Evolutionary conservation across 23 tunicate species (phyloP).

Genomic region (Styela clava): DNA sequence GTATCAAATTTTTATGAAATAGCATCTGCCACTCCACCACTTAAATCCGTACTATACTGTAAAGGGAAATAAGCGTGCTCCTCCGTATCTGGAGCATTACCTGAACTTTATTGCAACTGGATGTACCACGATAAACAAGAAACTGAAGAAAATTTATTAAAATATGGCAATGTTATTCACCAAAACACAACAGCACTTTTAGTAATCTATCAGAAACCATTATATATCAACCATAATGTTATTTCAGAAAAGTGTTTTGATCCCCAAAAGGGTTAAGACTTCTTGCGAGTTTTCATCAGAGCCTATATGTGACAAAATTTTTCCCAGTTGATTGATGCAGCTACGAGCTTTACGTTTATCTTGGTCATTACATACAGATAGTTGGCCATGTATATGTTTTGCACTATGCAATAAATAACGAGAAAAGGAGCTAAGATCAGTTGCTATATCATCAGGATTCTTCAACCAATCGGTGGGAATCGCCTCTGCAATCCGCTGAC

Average conservation of each 20-base stretch:
- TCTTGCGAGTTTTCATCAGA: constrained; percentile 7
- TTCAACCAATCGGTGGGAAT: constrained; percentile 68
- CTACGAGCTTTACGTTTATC: constrained; percentile 9
- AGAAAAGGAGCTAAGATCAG: constrained; percentile 39
- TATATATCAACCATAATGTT: too few relatives aligned
- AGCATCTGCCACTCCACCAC: too few relatives aligned
- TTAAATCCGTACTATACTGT: too few relatives aligned
- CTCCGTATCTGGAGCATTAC: too few relatives aligned
- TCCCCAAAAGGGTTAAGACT: background rate
- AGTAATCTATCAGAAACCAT: too few relatives aligned
- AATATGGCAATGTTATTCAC: too few relatives aligned
- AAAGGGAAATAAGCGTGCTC: too few relatives aligned
- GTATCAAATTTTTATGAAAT: too few relatives aligned
- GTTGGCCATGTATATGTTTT: background rate
- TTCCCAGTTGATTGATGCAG: constrained; percentile 12
- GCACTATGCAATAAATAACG: constrained; percentile 64
- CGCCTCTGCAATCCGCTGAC: constrained; percentile 36
- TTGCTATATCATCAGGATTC: constrained; percentile 19
- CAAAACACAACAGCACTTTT: too few relatives aligned
- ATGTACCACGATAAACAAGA: too few relatives aligned
- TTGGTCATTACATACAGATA: background rate
- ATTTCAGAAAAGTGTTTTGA: background rate
- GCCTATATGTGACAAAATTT: constrained; percentile 5
- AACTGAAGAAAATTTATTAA: too few relatives aligned
- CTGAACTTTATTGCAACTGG: too few relatives aligned